Base-by-base conservation (phyloP, 2,113 vertebrate genomes). In the Caracal caracal region DNA sequence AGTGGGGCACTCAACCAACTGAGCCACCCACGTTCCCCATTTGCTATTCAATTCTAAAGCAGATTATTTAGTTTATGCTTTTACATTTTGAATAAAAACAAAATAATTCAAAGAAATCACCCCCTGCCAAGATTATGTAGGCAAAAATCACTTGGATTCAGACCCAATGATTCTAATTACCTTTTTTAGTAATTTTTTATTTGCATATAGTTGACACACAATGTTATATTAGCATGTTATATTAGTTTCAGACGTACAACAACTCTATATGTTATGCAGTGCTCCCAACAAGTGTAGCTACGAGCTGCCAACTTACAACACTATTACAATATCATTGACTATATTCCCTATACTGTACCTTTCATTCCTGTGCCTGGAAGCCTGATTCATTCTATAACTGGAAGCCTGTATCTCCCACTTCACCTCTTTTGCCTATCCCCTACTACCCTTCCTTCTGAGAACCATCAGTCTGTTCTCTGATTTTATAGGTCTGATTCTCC, bases 71-170 rank as follows among this genome's bases (percentile, higher is more conserved):
- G n/a, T 7, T 93, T 82, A 76, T 63, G 33, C 40, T 71, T 91
- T 90, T 85, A 71, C 37, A 91, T 30, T 91, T 91, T 80, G 56
- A 95, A 91, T 47, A 93, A 35, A 76, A 90, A 6, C 12, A 81
- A 97, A 97, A 71, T 88, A 96, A 93, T 95, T 40, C 35, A 49
- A 91, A 82, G 47, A 33, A 78, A 40, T 59, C 26, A 75, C 22
- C 71, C 40, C 9, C 10, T 28, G 2, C 56, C 17, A 70, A 56
- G 37, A 88, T 80, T 73, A 70, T 65, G 3, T 63, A 53, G 13
- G 43, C 43, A 90, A 94, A 83, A 92, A 35, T 80, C 47, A 68
- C 37, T 93, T 94, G 15, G 8, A 47, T 78, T 94, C 30, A 76
- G 40, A 90, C 61, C 37, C 47, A 68, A 0, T 84, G 19, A 35